Percentiles rank a stretch among this genome's conserved stretches.
Evolutionary conservation across 2,888 invertebrate genomes (phyloP).

Genomic region (Endomychus coccineus): DNA sequence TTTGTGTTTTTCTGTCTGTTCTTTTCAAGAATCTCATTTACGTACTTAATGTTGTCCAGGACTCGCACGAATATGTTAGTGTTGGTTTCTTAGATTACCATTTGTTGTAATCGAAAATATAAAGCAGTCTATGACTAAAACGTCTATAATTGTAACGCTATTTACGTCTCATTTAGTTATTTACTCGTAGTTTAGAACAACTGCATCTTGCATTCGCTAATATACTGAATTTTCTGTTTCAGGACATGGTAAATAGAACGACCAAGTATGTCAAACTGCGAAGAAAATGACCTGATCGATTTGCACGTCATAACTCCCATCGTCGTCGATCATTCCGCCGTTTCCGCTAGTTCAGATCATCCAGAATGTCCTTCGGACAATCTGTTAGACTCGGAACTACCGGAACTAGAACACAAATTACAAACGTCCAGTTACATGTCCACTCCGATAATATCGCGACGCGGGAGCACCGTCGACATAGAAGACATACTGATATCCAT

Average conservation of each 20-base stretch:
- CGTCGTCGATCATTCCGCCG: slow-evolving; percentile 10
- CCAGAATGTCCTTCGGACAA: slow-evolving; percentile 29
- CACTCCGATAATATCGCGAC: slow-evolving; percentile 10
- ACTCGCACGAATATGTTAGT: too few species aligned
- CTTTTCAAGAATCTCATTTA: too few species aligned
- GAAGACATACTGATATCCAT: slow-evolving; percentile 40
- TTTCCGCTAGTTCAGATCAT: slow-evolving; percentile 14
- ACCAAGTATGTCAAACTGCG: slow-evolving; percentile 22
- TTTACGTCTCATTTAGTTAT: too few species aligned
- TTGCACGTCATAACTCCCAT: slow-evolving; percentile 20
- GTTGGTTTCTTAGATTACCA: too few species aligned
- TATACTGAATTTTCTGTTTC: slow-evolving; percentile 16
- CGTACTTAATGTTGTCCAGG: too few species aligned
- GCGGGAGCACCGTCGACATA: slow-evolving; percentile 32
- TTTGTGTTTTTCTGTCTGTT: too few species aligned
- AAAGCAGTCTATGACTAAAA: too few species aligned
- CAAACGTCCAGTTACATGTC: slow-evolving; percentile 27
- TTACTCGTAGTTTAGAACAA: too few species aligned
- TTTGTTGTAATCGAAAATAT: too few species aligned
- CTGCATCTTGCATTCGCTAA: too few species aligned
- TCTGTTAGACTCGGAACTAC: slow-evolving; percentile 39
- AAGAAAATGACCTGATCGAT: slow-evolving; percentile 35
- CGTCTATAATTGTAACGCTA: too few species aligned
- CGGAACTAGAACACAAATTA: slow-evolving; percentile 37
- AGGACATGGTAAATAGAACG: slow-evolving; percentile 26